Percentiles rank a stretch among this genome's conserved stretches.
Evolutionary conservation across 2,113 vertebrate species (phyloP).

Genomic region (Crotalus helleri): DNA sequence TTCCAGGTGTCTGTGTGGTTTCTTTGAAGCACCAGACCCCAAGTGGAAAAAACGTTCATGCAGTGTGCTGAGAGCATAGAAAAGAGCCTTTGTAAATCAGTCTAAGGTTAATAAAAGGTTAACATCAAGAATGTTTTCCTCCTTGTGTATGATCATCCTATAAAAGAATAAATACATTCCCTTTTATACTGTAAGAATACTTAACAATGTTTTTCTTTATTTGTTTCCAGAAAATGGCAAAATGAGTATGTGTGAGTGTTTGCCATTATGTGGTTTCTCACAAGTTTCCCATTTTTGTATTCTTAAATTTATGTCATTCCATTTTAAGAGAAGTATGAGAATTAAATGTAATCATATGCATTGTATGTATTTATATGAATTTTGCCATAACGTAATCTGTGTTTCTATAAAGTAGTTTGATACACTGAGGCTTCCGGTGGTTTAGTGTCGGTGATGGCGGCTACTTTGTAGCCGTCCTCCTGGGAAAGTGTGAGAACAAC

Average conservation of each 20-base stretch:
- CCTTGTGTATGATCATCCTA: neutral
- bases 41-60: neutral
- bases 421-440: neutral
- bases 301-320: neutral
- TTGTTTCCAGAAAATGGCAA: neutral
- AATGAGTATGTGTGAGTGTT: neutral
- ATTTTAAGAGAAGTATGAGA: neutral
- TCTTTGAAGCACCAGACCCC: neutral
- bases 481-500: too few species aligned
- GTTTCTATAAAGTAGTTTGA: neutral
- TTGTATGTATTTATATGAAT: neutral
- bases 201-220: neutral
- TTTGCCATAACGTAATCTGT: neutral
- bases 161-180: neutral
- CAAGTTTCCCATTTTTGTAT: neutral
- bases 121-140: neutral
- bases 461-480: too few species aligned
- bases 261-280: neutral
- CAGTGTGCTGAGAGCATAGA: neutral
- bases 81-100: conserved; percentile 7
- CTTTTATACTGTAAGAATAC: neutral
- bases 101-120: conserved; percentile 10
- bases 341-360: neutral
- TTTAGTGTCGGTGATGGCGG: too few species aligned
- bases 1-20: conserved; percentile 30